phyloP scores from a whole-genome alignment of 2,888 invertebrate genomes.

The Idaea straminata region DNA sequence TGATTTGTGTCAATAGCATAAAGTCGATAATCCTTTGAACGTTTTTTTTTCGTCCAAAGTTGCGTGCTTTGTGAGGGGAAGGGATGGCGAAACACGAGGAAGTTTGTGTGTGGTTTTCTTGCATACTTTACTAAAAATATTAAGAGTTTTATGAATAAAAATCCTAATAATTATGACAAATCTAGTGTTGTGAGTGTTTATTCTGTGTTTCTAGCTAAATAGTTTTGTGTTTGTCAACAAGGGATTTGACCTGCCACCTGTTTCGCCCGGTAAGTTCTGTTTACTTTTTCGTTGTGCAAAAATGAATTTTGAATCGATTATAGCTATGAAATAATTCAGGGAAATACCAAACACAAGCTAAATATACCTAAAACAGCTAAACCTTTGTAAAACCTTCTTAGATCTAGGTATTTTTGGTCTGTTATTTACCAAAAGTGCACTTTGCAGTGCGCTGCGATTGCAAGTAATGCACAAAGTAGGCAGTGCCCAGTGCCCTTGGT shows the following conservation, averaged over 20 bases:
- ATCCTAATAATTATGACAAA: constrained; percentile 24
- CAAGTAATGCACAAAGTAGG: background rate
- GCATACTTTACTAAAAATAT: background rate
- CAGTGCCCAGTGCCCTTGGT: background rate
- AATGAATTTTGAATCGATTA: background rate
- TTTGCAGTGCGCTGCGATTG: background rate
- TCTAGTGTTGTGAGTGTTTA: constrained; percentile 27
- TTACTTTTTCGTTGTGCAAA: constrained; percentile 12
- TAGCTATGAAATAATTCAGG: background rate
- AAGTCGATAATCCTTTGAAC: background rate
- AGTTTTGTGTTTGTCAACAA: constrained; percentile 33
- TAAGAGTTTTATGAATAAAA: constrained; percentile 15
- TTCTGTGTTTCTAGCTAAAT: constrained; percentile 30
- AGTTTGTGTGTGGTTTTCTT: background rate
- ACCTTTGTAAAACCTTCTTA: background rate
- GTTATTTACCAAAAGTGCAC: background rate
- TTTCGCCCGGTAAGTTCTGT: constrained; percentile 61
- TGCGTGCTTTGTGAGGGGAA: background rate
- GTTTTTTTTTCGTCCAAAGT: background rate
- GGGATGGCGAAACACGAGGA: background rate
- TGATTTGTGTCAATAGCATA: background rate
- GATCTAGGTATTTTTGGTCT: no score
- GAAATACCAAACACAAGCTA: background rate
- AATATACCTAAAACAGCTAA: background rate
- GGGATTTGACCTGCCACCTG: constrained; percentile 47